A percentile compares a stretch with the other conserved stretches of the same genome.
Conservation (phyloP, 1,140 invertebrate species). For the Paraescarpia echinospica region DNA sequence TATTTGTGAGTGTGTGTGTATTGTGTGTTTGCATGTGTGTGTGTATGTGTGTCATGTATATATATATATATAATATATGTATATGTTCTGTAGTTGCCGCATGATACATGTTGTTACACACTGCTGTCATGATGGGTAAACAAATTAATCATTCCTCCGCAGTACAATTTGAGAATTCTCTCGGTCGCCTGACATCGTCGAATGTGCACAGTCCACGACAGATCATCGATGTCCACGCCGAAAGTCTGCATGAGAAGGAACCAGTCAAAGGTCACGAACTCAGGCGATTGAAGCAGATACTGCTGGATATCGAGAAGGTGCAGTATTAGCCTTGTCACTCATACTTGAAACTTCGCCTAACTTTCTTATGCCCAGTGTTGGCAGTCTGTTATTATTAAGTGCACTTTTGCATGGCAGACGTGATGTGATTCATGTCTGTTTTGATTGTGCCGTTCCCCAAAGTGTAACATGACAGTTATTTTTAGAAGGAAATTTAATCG, state of each 20-base stretch:
- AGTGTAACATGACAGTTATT: too few relatives aligned
- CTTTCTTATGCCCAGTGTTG: neutral
- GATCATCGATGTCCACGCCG: conserved; percentile 81
- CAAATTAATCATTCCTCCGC: neutral
- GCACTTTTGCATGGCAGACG: too few relatives aligned
- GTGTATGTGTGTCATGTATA: too few relatives aligned
- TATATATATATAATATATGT: neutral
- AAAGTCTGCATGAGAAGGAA: conserved; percentile 47
- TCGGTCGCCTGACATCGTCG: conserved; percentile 72
- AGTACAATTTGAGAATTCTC: conserved; percentile 78
- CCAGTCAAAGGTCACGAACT: conserved; percentile 53
- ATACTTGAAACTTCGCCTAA: neutral
- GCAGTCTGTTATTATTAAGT: too few relatives aligned
- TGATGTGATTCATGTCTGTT: too few relatives aligned
- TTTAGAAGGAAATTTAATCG: too few relatives aligned
- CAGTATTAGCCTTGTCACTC: neutral
- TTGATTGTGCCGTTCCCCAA: too few relatives aligned
- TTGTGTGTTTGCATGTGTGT: neutral
- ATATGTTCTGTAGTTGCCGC: too few relatives aligned
- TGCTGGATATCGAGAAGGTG: conserved; percentile 79
- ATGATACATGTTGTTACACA: neutral
- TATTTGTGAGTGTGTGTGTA: neutral
- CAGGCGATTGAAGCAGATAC: conserved; percentile 72
- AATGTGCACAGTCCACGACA: conserved; percentile 83
- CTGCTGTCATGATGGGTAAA: neutral